Evolutionary conservation across 37 sponge, comb jelly and placozoan genomes (phyloP).

Genomic region (Oopsacas minuta): DNA sequence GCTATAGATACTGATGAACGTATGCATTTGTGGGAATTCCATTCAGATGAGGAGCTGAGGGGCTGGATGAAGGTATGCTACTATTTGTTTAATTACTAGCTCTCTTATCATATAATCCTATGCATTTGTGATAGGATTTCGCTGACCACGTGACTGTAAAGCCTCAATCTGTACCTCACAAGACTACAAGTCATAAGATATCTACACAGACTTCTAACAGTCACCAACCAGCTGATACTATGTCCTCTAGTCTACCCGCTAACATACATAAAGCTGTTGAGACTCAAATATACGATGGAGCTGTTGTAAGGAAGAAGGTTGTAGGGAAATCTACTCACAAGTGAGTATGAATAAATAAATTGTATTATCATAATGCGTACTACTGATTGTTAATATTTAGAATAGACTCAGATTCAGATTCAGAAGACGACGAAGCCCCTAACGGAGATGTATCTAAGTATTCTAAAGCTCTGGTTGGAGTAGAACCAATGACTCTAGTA

Average conservation of each 20-base stretch:
- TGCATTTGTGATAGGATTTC: not conserved
- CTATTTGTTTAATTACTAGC: not conserved
- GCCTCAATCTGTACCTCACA: not conserved
- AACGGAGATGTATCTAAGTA: not conserved
- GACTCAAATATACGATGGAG: not conserved
- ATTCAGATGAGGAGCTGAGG: conserved; percentile 5
- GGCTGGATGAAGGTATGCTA: not conserved
- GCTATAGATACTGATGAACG: not conserved
- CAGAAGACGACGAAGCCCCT: not conserved
- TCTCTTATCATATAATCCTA: not conserved
- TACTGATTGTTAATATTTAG: no score
- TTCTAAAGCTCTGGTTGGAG: not conserved
- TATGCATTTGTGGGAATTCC: conserved; percentile 6
- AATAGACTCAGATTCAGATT: not conserved
- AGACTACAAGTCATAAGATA: not conserved
- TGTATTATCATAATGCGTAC: no score
- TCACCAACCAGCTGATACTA: not conserved
- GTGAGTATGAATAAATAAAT: not conserved
- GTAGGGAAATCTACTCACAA: not conserved
- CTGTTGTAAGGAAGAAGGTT: not conserved
- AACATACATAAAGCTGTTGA: not conserved
- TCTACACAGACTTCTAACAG: no score
- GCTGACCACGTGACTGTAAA: not conserved
- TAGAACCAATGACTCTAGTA: not conserved
- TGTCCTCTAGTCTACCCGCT: not conserved